Percentiles rank a stretch among this genome's conserved stretches.
These are phyloP conservation scores for Castor canadensis DNA, from an alignment of 2,113 vertebrate species.

Conservation along the genomic window DNA sequence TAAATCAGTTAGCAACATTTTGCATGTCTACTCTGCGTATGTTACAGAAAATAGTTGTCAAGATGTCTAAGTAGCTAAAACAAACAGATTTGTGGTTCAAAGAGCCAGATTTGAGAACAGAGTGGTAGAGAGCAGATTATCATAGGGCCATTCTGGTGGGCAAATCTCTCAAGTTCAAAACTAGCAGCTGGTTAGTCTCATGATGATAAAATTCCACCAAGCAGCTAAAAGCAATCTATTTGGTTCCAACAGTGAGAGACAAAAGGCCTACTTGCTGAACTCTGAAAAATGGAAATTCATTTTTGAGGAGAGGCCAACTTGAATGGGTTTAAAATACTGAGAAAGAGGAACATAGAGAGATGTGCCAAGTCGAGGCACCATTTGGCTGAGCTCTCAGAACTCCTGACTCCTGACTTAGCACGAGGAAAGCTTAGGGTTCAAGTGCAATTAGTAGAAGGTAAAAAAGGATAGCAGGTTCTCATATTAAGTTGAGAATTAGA, in stretches of 20 bases:
- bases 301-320: conserved; percentile 20
- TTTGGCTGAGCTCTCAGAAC: neutral
- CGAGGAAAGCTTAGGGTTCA: conserved; percentile 12
- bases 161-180: conserved; percentile 5
- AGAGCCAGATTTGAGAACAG: conserved; percentile 46
- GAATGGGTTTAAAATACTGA: conserved; percentile 23
- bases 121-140: neutral
- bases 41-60: conserved; percentile 60
- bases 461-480: neutral
- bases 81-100: conserved; percentile 52
- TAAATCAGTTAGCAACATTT: conserved; percentile 66
- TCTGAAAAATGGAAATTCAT: conserved; percentile 43
- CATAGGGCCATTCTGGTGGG: neutral
- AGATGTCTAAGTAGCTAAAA: conserved; percentile 62
- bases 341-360: neutral
- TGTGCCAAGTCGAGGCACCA: neutral
- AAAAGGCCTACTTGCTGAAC: conserved; percentile 55
- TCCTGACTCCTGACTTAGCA: conserved; percentile 35
- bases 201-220: conserved; percentile 40
- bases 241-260: conserved; percentile 42
- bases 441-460: conserved; percentile 53
- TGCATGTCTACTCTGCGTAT: conserved; percentile 55
- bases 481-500: conserved; percentile 64
- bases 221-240: conserved; percentile 31
- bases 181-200: conserved; percentile 32